phyloP scores from a whole-genome alignment of 64 coral and sea anemone species.

The Montipora sp. region DNA sequence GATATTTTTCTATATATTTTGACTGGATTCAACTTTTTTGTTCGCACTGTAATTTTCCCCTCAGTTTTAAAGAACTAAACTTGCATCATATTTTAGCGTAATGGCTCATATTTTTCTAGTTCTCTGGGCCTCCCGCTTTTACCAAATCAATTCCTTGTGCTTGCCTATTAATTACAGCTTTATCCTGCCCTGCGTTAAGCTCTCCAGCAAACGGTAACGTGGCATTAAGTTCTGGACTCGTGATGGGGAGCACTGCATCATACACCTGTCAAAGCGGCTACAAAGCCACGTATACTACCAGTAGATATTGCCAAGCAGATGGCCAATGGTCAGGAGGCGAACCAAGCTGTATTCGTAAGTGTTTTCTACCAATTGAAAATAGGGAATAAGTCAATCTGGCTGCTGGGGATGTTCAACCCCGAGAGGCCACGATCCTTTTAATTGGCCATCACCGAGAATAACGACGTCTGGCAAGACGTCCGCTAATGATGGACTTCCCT shows the following conservation, averaged over 20 bases:
- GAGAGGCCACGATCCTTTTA: no score
- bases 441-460: no score
- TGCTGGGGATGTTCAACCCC: no score
- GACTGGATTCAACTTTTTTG: no score
- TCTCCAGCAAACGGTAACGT: constrained; percentile 16
- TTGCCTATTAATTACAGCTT: neutral
- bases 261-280: constrained; percentile 60
- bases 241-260: constrained; percentile 31
- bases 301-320: constrained; percentile 52
- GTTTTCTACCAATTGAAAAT: neutral
- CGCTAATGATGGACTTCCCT: no score
- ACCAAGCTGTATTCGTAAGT: constrained; percentile 66
- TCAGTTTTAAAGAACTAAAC: no score
- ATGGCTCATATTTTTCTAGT: no score
- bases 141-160: neutral
- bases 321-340: constrained; percentile 49
- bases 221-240: neutral
- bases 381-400: no score
- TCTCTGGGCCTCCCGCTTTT: neutral
- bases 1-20: no score
- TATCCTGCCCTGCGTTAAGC: constrained; percentile 46
- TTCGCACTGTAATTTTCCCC: no score
- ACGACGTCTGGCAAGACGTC: no score
- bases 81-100: no score
- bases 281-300: constrained; percentile 7